These are phyloP conservation scores for Nothocercus julius DNA, from an alignment of 2,113 vertebrate genomes.

Conservation along the genomic window DNA sequence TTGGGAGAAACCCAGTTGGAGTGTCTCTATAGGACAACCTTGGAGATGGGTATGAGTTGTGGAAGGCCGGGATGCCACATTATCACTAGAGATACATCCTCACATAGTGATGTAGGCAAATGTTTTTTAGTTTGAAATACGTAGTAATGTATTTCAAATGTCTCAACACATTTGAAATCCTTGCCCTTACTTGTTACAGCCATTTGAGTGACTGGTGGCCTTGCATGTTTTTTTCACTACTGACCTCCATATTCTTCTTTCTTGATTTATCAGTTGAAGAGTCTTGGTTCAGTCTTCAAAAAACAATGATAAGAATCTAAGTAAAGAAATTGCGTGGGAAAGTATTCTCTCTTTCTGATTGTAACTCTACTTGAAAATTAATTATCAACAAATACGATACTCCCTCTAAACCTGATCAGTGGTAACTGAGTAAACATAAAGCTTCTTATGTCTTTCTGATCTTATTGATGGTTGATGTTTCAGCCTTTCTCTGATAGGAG, in stretches of 20 bases:
- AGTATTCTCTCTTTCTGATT: neutral
- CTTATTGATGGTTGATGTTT: too few species aligned
- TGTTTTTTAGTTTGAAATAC: too few species aligned
- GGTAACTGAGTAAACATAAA: neutral
- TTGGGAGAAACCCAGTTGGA: neutral
- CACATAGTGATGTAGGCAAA: too few species aligned
- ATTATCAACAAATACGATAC: neutral
- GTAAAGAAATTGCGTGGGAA: neutral
- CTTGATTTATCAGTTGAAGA: neutral
- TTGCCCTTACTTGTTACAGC: neutral
- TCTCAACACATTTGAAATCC: rapidly evolving
- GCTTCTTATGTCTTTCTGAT: neutral
- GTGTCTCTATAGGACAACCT: too few species aligned
- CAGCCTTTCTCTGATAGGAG: neutral
- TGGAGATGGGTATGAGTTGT: rapidly evolving
- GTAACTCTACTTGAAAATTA: neutral
- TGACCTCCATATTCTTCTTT: neutral
- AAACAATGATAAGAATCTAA: neutral
- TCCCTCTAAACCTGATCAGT: neutral
- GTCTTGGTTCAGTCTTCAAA: neutral
- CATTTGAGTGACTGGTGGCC: neutral
- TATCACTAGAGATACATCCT: neutral
- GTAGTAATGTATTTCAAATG: too few species aligned
- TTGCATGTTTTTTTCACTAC: neutral
- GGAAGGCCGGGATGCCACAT: neutral